Percentiles rank a stretch among this genome's conserved stretches.
These are phyloP conservation scores for Lepeophtheirus salmonis DNA, from an alignment of 1,140 invertebrate genomes.

Conservation along the genomic window DNA sequence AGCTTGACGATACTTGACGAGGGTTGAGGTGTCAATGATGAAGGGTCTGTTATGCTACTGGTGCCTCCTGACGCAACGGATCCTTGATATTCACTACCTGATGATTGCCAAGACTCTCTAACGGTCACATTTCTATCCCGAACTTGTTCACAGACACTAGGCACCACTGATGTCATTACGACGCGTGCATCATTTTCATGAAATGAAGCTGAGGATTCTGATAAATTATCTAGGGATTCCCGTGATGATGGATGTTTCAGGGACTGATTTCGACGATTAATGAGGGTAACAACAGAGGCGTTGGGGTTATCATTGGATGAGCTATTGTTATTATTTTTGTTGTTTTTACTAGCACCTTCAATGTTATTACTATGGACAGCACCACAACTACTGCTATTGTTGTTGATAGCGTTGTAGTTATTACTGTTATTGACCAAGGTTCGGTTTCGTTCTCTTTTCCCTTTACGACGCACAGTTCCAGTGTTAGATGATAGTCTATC, in stretches of 20 bases:
- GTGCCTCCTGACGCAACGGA: neutral
- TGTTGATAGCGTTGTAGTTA: neutral
- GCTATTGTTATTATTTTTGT: neutral
- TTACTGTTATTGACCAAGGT: neutral
- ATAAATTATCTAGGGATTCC: constrained; percentile 10
- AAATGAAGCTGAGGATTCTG: constrained; percentile 14
- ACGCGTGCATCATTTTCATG: constrained; percentile 13
- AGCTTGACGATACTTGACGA: neutral
- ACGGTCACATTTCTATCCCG: neutral
- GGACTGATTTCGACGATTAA: neutral
- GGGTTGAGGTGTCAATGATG: neutral
- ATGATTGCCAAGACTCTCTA: constrained; percentile 15
- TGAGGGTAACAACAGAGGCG: neutral
- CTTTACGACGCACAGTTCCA: constrained; percentile 7
- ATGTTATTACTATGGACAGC: neutral
- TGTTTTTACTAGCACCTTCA: neutral
- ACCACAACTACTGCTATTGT: neutral
- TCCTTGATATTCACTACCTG: constrained; percentile 5
- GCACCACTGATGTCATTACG: neutral
- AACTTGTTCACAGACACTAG: neutral
- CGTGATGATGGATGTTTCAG: neutral
- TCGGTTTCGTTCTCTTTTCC: constrained; percentile 3
- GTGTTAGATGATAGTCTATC: neutral
- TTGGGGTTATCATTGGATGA: constrained; percentile 3
- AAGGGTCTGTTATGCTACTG: neutral